Conservation (phyloP, 2,113 vertebrate species). For the Chloebia gouldiae region DNA sequence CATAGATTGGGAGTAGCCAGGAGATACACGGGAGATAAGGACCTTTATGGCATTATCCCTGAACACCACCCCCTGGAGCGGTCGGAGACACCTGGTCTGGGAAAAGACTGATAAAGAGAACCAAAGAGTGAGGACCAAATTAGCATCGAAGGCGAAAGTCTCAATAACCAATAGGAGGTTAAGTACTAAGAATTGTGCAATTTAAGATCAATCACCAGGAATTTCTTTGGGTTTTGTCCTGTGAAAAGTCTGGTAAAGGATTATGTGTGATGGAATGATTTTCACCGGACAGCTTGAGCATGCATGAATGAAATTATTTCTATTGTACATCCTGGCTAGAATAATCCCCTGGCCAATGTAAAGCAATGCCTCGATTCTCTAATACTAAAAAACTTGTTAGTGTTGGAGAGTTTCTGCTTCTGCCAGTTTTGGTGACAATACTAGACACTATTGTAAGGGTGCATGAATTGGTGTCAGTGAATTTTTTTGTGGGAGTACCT, state of each 20-base stretch:
- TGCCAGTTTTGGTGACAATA: neutral
- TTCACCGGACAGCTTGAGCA: neutral
- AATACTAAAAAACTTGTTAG: neutral
- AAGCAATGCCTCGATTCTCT: neutral
- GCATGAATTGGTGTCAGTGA: neutral
- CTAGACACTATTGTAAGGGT: neutral
- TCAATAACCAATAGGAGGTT: neutral
- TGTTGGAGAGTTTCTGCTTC: neutral
- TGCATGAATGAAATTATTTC: neutral
- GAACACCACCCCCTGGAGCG: accelerated
- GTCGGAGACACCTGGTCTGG: neutral
- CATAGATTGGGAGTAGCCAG: neutral
- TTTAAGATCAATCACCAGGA: neutral
- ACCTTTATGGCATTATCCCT: accelerated
- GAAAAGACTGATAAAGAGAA: neutral
- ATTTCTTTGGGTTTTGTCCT: neutral
- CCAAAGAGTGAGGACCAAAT: neutral
- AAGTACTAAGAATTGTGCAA: neutral
- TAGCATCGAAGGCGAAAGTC: accelerated
- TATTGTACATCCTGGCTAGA: neutral
- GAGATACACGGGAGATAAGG: neutral
- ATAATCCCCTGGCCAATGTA: neutral
- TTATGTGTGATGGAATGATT: neutral
- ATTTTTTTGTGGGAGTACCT: neutral
- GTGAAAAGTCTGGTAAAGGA: neutral